Evolutionary conservation across 2,888 invertebrate genomes (phyloP), one percentile per base, ranked within the genome.

Genomic region (Elaeidobius kamerunicus): DNA sequence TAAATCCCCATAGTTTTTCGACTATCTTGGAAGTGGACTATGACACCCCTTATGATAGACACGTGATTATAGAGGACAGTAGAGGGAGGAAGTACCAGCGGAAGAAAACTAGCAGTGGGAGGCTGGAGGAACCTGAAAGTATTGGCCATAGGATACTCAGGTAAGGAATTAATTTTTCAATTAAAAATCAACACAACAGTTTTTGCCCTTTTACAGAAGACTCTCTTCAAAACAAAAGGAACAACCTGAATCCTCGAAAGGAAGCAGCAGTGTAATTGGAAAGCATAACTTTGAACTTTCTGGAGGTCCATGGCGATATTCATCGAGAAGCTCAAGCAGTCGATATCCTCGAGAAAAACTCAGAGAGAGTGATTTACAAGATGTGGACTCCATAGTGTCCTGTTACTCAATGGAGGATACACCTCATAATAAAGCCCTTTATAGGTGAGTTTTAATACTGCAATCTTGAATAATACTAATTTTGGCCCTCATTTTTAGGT

Each of bases 21-120:
- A 94, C 93, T 0, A 89, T 93, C 60, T 75, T 92, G 51, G 91
- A 91, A 72, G 88, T 94, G 36, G 93, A 95, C 74, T 94, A 91
- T 70, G 94, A 93, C 70, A 94, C 94, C 12, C 94, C 94, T 0
- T 94, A 92, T 69, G 93, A 93, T 72, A 78, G 93, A 38, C 93
- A 93, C 71, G 91, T 92, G 55, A 90, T 93, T 51, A 86, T 93
- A 57, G 91, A 92, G 64, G 91, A 92, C 72, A 91, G 91, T 62
- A 82, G 85, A 65, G 85, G 84, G 64, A 83, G 80, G 51, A 77
- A 81, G 41, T 80, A 76, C 65, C 79, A 83, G 63, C 82, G 82
- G 64, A 79, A 81, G 61, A 64, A 69, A 46, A 77, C 75, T 49
- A 78, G 76, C 52, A 77, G 76, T 54, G 74, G 73, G 23, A 65